Percentiles rank a stretch among this genome's conserved stretches.
Conservation (phyloP, 2,797 vertebrate genomes). For the Morelia viridis region DNA sequence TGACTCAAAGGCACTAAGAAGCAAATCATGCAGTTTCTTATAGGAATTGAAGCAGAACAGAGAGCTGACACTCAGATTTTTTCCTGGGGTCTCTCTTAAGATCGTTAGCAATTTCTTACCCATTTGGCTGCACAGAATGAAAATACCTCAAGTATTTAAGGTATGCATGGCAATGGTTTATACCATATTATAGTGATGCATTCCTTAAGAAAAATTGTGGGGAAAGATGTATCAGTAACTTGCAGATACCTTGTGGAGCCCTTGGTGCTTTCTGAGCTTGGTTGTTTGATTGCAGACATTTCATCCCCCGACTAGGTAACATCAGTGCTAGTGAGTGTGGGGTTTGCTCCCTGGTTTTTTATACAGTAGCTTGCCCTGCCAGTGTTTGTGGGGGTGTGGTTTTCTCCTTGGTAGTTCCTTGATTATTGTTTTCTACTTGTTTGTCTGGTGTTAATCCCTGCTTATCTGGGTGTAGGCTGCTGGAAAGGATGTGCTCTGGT, state of each 20-base stretch:
- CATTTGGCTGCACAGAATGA: background rate
- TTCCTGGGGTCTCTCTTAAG: background rate
- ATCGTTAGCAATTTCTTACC: background rate
- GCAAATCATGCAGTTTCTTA: too few relatives aligned
- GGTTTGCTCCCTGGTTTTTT: too few relatives aligned
- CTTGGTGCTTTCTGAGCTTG: background rate
- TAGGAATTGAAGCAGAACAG: background rate
- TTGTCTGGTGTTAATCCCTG: too few relatives aligned
- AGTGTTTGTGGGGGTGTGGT: too few relatives aligned
- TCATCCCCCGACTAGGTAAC: background rate
- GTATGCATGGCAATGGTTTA: background rate
- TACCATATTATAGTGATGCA: background rate
- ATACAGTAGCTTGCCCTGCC: too few relatives aligned
- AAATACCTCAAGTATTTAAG: background rate
- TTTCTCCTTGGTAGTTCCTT: background rate
- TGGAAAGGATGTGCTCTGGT: too few relatives aligned
- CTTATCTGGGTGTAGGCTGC: too few relatives aligned
- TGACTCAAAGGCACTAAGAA: too few relatives aligned
- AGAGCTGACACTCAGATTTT: background rate
- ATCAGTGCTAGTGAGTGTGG: background rate
- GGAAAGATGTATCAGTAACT: background rate
- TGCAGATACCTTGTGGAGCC: too few relatives aligned
- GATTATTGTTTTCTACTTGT: too few relatives aligned
- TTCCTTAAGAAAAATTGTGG: too few relatives aligned
- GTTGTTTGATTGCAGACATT: background rate